phyloP scores from a whole-genome alignment of 1,140 invertebrate genomes.

The Himalopsyche phryganea region DNA sequence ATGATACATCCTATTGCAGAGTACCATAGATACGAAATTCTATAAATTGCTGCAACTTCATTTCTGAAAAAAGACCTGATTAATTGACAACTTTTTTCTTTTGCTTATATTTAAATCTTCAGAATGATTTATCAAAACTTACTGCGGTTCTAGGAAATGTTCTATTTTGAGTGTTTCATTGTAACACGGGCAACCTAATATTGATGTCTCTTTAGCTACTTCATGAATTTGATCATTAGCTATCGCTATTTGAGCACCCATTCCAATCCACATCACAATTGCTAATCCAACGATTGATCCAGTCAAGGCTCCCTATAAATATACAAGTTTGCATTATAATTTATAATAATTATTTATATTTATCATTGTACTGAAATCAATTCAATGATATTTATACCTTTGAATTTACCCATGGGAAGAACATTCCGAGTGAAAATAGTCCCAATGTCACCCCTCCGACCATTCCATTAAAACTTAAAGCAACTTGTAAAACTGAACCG shows the following conservation, averaged over 20 bases:
- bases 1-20: conserved; percentile 69
- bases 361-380: neutral
- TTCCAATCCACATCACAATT: conserved; percentile 69
- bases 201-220: conserved; percentile 46
- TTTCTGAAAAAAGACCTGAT: conserved; percentile 33
- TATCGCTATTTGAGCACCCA: conserved; percentile 65
- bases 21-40: conserved; percentile 66
- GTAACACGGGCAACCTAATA: conserved; percentile 47
- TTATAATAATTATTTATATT: conserved; percentile 3
- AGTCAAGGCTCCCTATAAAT: conserved; percentile 55
- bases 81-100: neutral
- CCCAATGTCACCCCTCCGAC: conserved; percentile 83
- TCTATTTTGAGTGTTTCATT: conserved; percentile 36
- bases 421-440: conserved; percentile 82
- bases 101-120: neutral
- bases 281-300: conserved; percentile 61
- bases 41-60: conserved; percentile 53
- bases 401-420: conserved; percentile 81
- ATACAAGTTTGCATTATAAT: neutral
- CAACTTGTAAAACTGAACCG: conserved; percentile 79
- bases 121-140: neutral
- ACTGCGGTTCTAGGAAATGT: conserved; percentile 6
- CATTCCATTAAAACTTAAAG: conserved; percentile 84
- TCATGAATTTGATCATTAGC: conserved; percentile 48
- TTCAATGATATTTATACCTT: conserved; percentile 52